Conservation (phyloP, 2,888 invertebrate species). For the Xestia xanthographa region DNA sequence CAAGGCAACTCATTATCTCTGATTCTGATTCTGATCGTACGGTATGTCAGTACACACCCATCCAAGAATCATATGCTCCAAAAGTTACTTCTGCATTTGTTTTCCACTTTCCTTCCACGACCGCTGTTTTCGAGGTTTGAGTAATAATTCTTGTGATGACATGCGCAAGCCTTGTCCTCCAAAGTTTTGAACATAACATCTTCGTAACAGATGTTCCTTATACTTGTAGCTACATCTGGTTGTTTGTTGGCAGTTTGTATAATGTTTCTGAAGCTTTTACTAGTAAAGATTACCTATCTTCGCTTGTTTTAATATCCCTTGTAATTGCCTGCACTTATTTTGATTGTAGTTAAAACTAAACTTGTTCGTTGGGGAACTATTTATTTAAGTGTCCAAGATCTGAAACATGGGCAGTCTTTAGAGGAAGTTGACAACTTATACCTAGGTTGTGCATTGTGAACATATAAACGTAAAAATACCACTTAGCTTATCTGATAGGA, state of each 20-base stretch:
- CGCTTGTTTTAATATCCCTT: not conserved
- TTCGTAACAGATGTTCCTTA: slow-evolving; percentile 31
- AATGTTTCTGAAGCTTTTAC: slow-evolving; percentile 17
- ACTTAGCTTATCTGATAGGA: not conserved
- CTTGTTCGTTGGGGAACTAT: not conserved
- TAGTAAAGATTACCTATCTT: not conserved
- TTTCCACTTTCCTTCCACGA: not conserved
- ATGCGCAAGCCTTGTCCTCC: slow-evolving; percentile 33
- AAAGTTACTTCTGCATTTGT: not conserved
- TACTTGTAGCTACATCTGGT: not conserved
- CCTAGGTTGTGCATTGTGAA: not conserved
- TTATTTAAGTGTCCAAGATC: not conserved
- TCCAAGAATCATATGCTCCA: not conserved
- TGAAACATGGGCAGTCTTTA: not conserved
- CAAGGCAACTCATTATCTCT: no score
- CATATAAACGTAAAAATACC: not conserved
- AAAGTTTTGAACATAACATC: slow-evolving; percentile 42
- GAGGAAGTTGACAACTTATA: not conserved
- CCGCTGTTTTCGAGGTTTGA: slow-evolving; percentile 7
- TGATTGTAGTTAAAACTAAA: not conserved
- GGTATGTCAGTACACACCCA: no score
- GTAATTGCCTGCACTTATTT: not conserved
- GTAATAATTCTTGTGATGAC: slow-evolving; percentile 43
- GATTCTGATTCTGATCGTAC: no score
- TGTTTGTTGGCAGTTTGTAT: slow-evolving; percentile 18